Evolutionary conservation across 2,888 invertebrate species (phyloP).

Genomic region (Rhabditophanes sp.): DNA sequence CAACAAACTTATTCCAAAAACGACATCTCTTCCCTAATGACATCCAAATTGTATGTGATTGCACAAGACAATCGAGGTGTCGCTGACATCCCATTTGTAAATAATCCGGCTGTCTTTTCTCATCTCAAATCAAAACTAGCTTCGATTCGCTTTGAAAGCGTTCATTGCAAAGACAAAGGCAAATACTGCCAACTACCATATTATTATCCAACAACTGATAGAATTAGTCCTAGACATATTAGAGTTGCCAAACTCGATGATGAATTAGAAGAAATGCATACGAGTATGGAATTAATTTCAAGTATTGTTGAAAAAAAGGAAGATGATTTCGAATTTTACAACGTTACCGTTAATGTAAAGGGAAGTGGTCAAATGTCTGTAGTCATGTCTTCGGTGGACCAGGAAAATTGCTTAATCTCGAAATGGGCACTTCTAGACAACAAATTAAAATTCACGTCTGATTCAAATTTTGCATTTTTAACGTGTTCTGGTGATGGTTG

Average conservation of each 20-base stretch:
- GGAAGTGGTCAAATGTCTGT: slow-evolving; percentile 21
- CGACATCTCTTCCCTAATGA: slow-evolving; percentile 9
- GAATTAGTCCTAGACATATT: slow-evolving; percentile 11
- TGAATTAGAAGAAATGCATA: no score
- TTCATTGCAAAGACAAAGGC: slow-evolving; percentile 7
- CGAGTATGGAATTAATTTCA: no score
- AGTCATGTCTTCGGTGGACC: slow-evolving; percentile 14
- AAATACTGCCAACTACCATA: slow-evolving; percentile 21
- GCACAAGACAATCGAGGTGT: slow-evolving; percentile 24
- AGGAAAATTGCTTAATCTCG: slow-evolving; percentile 10
- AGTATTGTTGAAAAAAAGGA: slow-evolving; percentile 1
- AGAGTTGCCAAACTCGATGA: no score
- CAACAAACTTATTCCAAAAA: slow-evolving; percentile 15
- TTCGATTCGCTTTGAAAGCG: no score
- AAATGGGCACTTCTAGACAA: slow-evolving; percentile 5
- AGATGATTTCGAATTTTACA: background rate
- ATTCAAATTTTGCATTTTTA: slow-evolving; percentile 7
- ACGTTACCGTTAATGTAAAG: slow-evolving; percentile 7
- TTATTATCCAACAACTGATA: slow-evolving; percentile 18
- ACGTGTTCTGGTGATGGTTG: slow-evolving; percentile 8
- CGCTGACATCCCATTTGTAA: slow-evolving; percentile 27
- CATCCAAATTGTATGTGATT: slow-evolving; percentile 19
- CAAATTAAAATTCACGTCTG: slow-evolving; percentile 6
- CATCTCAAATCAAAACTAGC: no score
- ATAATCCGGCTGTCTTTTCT: slow-evolving; percentile 12